Percentiles rank a stretch among this genome's conserved stretches.
phyloP scores from a whole-genome alignment of 2,797 vertebrate genomes.

The Centropyge bicolor region DNA sequence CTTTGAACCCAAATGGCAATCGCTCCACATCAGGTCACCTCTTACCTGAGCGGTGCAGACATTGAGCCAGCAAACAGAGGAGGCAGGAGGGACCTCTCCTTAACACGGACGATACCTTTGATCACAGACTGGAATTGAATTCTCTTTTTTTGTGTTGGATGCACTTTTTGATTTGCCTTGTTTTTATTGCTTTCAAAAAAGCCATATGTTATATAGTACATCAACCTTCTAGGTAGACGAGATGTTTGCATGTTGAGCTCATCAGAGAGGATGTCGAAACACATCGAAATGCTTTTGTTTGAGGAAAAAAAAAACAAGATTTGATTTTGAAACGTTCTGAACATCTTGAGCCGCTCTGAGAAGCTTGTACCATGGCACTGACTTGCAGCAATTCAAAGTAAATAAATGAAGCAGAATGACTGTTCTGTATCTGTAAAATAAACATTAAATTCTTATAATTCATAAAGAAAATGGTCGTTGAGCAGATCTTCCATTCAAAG shows the following conservation, averaged over 20 bases:
- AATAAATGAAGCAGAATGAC: conserved; percentile 85
- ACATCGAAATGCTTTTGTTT: conserved; percentile 79
- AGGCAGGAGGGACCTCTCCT: conserved; percentile 61
- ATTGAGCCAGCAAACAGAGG: conserved; percentile 64
- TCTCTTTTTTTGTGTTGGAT: conserved; percentile 84
- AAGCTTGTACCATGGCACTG: conserved; percentile 88
- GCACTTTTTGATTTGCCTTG: conserved; percentile 89
- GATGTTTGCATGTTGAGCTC: conserved; percentile 88
- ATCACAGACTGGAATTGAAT: conserved; percentile 84
- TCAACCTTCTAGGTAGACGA: conserved; percentile 84
- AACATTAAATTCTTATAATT: conserved; percentile 88
- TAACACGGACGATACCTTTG: conserved; percentile 66
- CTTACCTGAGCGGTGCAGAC: conserved; percentile 63
- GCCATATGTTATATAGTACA: conserved; percentile 89
- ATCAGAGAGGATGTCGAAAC: conserved; percentile 80
- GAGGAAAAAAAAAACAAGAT: conserved; percentile 55
- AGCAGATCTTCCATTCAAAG: conserved; percentile 66
- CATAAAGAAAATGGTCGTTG: conserved; percentile 69
- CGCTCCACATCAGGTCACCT: conserved; percentile 48
- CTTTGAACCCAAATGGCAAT: conserved; percentile 67
- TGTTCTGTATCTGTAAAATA: conserved; percentile 89
- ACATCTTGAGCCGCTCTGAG: conserved; percentile 81
- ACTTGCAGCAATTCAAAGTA: conserved; percentile 85
- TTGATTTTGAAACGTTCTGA: conserved; percentile 74
- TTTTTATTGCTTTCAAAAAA: conserved; percentile 89